phyloP scores from a whole-genome alignment of 2,797 vertebrate species.

The Onychomys arenicola region DNA sequence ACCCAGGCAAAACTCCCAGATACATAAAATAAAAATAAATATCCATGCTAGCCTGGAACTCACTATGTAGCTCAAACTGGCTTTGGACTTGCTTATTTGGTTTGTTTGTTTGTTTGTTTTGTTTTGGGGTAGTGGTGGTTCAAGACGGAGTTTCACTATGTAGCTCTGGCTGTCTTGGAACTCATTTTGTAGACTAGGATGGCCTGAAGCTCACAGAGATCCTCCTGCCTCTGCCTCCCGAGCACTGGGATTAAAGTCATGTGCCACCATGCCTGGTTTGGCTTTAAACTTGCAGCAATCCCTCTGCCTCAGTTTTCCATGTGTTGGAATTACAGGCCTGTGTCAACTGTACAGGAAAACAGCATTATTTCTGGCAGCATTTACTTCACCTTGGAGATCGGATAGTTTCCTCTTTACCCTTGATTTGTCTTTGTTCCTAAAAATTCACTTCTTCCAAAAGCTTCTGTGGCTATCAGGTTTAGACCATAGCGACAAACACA shows the following conservation, averaged over 20 bases:
- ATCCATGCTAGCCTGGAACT: not conserved
- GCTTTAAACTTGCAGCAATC: not conserved
- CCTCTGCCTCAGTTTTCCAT: not conserved
- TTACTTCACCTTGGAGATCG: conserved; percentile 8
- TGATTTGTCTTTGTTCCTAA: not conserved
- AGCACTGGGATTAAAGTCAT: not conserved
- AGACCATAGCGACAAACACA: not conserved
- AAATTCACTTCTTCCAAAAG: not conserved
- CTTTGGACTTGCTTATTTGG: not conserved
- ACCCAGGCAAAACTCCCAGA: not conserved
- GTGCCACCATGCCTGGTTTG: not conserved
- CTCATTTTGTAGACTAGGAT: not conserved
- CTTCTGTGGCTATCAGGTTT: not conserved
- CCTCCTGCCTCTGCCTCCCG: not conserved
- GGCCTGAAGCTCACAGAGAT: not conserved
- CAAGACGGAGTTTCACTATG: not conserved
- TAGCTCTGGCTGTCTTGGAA: not conserved
- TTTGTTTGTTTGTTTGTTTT: not conserved
- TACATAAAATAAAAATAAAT: not conserved
- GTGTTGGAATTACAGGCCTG: not conserved
- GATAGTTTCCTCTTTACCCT: not conserved
- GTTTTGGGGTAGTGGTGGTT: too few species aligned
- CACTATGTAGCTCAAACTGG: not conserved
- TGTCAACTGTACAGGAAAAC: not conserved
- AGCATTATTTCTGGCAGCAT: not conserved